Percentiles rank a stretch among this genome's conserved stretches.
These are phyloP conservation scores for Littorina saxatilis DNA, from an alignment of 1,140 invertebrate species.

Conservation along the genomic window DNA sequence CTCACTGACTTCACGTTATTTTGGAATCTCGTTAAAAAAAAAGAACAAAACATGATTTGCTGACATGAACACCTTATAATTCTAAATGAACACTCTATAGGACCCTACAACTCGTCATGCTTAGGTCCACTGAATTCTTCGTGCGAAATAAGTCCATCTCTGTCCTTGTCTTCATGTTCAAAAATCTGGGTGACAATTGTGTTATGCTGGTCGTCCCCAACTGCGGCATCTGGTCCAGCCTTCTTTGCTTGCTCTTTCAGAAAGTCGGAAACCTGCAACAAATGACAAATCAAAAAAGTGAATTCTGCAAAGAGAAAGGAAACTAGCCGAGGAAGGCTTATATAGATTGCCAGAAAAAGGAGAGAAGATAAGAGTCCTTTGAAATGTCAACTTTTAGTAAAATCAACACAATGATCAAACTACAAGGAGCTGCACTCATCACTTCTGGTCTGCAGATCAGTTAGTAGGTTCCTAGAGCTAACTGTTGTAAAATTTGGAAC, in stretches of 20 bases:
- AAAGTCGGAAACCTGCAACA: conserved; percentile 44
- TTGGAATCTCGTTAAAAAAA: too few relatives aligned
- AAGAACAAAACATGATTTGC: not conserved
- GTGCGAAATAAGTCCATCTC: conserved; percentile 91
- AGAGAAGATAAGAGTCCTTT: too few relatives aligned
- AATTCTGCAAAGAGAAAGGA: not conserved
- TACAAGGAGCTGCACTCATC: too few relatives aligned
- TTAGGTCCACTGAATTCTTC: conserved; percentile 97
- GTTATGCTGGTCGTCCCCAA: conserved; percentile 83
- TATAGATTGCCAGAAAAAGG: too few relatives aligned
- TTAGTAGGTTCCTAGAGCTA: too few relatives aligned
- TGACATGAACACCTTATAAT: not conserved
- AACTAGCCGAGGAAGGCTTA: not conserved
- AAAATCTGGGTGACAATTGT: conserved; percentile 97
- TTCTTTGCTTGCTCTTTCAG: conserved; percentile 47
- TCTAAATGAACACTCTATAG: not conserved
- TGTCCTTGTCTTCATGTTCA: conserved; percentile 85
- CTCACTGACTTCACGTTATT: too few relatives aligned
- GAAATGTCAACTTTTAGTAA: too few relatives aligned
- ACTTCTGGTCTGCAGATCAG: too few relatives aligned
- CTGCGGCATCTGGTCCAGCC: not conserved
- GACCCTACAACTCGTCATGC: conserved; percentile 93
- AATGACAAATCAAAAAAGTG: not conserved
- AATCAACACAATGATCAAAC: too few relatives aligned
- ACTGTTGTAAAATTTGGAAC: too few relatives aligned